Base-by-base conservation (phyloP, 2,113 vertebrate genomes). In the Lates calcarifer region DNA sequence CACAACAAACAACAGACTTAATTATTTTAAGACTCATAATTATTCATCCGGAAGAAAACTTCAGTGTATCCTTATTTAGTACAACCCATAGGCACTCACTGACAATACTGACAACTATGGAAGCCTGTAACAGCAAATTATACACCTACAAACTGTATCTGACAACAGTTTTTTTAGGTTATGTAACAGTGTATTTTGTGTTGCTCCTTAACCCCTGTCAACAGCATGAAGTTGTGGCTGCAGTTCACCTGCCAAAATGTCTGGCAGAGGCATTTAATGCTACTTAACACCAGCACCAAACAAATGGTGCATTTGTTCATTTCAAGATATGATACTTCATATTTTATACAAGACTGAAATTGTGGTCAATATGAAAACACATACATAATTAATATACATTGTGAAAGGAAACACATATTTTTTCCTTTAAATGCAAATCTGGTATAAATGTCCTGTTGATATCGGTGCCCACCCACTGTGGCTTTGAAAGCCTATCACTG, bases 401-500 rank as follows among this genome's bases (percentile, higher is more conserved):
- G 9, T 31, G 4, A 15, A 22, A 14, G 20, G 13, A 31, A 35
- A 49, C n/a, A 53, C 10, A 66, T 6, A 66, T 33, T 58, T 71
- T 43, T 49, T 75, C 8, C 49, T 72, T 71, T 56, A 15, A 14
- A 74, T 74, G 58, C 79, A 55, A 63, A 80, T 57, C 29, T 55
- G 43, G 11, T 77, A 33, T 22, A 64, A 24, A 71, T 31, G 63
- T 66, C 22, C 53, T 1, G 9, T 33, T 49, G 68, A 69, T 64
- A 55, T 24, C 3, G n/a, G 15, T 51, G 56, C 56, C 68, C 72
- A 17, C 69, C 71, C 4, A 10, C 67, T 70, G 77, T 74, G 77
- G 43, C 78, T 84, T 79, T 86, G 61, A 79, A 72, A 28, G 53
- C 53, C 37, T 61, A 65, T 70, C 58, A 9, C 8, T 74, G 53